Base-by-base conservation (phyloP, 2,888 invertebrate species). In the Drosophila percnosoma region DNA sequence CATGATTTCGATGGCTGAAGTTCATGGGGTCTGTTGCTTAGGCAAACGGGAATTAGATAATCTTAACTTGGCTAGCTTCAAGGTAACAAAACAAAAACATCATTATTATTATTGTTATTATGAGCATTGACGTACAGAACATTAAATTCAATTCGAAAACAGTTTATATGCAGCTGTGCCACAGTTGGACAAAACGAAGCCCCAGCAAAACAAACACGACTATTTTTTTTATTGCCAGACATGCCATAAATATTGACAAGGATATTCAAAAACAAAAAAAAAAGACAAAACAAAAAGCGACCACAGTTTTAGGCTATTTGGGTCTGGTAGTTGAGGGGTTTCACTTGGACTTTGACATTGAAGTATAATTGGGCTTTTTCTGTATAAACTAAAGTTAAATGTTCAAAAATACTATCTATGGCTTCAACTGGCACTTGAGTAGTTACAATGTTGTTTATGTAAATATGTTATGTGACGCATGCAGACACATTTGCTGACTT, bases 21-120 rank as follows among this genome's bases (percentile, higher is more conserved):
- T 54, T 69, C 38, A 48, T 27, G 48, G 4, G 7, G 10, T 21
- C 24, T 53, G n/a, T 51, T 71, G 45, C 40, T 64, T 36, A 24
- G 27, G 48, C 31, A 13, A 60, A 66, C 49, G 59, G 33, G 59
- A 66, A 52, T 67, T 55, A 51, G 58, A 45, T 55, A 65, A 78
- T 72, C 40, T 62, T 55, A 66, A 69, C 18, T 57, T 57, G 62
- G 62, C 70, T 49, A 69, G 63, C 68, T 75, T 70, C 73, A 83
- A 85, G 68, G 83, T 65, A 57, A 65, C 45, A 42, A 49, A 53
- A 54, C 62, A 27, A 11, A n/a, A 15, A 31, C n/a, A 40, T 4
- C n/a, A 29, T 45, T 34, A 42, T 42, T 52, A 53, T 60, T 52
- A 60, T 60, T 53, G 57, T 57, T 34, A 53, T 64, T 61, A 13